These are phyloP conservation scores for Alloplasta piceator DNA, from an alignment of 2,888 invertebrate species.

Conservation along the genomic window DNA sequence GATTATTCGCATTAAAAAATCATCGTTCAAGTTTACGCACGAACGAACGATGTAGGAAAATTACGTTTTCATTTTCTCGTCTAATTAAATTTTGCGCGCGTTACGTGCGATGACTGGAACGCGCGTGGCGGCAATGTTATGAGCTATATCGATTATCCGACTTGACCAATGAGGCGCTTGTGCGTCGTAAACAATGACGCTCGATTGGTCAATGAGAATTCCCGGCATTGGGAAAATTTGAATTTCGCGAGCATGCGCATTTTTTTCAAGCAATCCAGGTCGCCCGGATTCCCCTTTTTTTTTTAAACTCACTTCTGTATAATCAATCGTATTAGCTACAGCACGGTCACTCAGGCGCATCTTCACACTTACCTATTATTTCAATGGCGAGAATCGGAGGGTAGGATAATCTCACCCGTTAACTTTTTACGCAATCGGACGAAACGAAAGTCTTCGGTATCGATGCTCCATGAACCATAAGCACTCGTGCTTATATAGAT, in stretches of 20 bases:
- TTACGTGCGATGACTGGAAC: slow-evolving; percentile 15
- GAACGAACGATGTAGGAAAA: not conserved
- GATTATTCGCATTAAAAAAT: not conserved
- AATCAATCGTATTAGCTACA: slow-evolving; percentile 52
- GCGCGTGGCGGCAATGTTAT: slow-evolving; percentile 62
- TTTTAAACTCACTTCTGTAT: slow-evolving; percentile 27
- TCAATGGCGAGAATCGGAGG: no score
- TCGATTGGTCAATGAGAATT: slow-evolving; percentile 71
- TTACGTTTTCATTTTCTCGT: not conserved
- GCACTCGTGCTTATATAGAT: not conserved
- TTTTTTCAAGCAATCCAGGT: not conserved
- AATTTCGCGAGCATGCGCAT: slow-evolving; percentile 53
- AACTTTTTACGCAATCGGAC: not conserved
- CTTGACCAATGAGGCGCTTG: slow-evolving; percentile 72
- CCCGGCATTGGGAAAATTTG: slow-evolving; percentile 67
- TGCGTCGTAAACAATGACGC: slow-evolving; percentile 75
- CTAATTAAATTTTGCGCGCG: not conserved
- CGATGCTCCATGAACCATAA: not conserved
- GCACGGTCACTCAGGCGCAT: slow-evolving; percentile 31
- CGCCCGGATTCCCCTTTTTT: slow-evolving; percentile 31
- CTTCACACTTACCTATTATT: not conserved
- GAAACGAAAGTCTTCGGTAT: no score
- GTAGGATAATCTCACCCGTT: no score
- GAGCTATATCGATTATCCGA: slow-evolving; percentile 75
- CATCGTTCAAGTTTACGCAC: not conserved